phyloP scores from a whole-genome alignment of 2,888 invertebrate genomes.

The Drosophila niveifrons region DNA sequence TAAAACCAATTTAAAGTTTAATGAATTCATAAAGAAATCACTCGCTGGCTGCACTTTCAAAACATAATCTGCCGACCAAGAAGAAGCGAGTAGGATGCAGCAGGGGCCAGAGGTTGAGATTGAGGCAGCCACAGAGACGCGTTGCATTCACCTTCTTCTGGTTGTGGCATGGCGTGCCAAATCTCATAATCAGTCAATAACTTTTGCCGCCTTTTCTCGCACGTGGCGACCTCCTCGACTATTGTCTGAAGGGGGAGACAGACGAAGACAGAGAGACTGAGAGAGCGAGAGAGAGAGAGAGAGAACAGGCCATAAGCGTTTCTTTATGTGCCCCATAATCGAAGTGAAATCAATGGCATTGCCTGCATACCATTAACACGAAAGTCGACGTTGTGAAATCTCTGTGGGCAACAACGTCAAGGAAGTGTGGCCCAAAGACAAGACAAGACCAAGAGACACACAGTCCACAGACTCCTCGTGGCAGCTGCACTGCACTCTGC shows the following conservation, averaged over 20 bases:
- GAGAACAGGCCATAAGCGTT: slow-evolving; percentile 59
- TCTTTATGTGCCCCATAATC: slow-evolving; percentile 78
- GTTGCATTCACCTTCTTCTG: slow-evolving; percentile 49
- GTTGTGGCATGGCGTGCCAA: slow-evolving; percentile 74
- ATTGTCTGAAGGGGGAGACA: slow-evolving; percentile 4
- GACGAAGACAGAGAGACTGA: too few species aligned
- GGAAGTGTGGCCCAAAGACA: slow-evolving; percentile 40
- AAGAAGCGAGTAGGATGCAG: neutral
- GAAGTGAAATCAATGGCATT: slow-evolving; percentile 82
- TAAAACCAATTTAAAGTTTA: slow-evolving; percentile 82
- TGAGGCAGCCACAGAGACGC: slow-evolving; percentile 6
- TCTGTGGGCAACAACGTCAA: slow-evolving; percentile 37
- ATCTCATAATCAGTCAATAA: slow-evolving; percentile 83
- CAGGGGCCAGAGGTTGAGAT: neutral
- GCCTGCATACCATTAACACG: slow-evolving; percentile 81
- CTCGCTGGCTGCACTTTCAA: slow-evolving; percentile 74
- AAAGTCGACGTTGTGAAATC: slow-evolving; percentile 76
- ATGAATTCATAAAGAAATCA: slow-evolving; percentile 82
- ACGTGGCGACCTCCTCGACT: slow-evolving; percentile 78
- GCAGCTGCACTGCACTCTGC: slow-evolving; percentile 14
- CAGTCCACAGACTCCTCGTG: slow-evolving; percentile 8
- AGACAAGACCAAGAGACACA: neutral
- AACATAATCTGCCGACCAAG: slow-evolving; percentile 79
- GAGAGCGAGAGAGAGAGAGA: too few species aligned
- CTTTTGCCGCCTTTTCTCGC: slow-evolving; percentile 79